These are phyloP conservation scores for Collichthys lucidus DNA, from an alignment of 2,113 vertebrate genomes.

Conservation along the genomic window DNA sequence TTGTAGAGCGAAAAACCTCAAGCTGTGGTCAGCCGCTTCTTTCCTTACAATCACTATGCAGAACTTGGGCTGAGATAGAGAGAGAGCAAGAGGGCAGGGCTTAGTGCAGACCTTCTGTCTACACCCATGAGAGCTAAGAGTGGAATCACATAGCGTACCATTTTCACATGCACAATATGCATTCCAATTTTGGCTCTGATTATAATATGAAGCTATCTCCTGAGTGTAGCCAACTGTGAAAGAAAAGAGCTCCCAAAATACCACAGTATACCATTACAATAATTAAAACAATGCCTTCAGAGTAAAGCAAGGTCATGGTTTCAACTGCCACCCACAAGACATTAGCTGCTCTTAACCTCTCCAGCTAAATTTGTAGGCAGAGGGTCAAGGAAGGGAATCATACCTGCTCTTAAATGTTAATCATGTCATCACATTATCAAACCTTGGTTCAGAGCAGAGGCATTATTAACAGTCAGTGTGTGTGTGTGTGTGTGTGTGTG, in stretches of 20 bases:
- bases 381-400: not conserved
- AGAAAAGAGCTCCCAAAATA: constrained; percentile 21
- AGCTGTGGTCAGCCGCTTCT: constrained; percentile 16
- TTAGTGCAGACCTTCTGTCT: constrained; percentile 17
- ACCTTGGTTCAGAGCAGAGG: not conserved
- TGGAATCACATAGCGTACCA: constrained; percentile 17
- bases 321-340: constrained; percentile 21
- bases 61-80: not conserved
- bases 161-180: constrained; percentile 21
- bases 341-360: not conserved
- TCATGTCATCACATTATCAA: not conserved
- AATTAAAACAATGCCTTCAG: constrained; percentile 8
- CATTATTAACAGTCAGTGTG: not conserved
- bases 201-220: constrained; percentile 33
- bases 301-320: not conserved
- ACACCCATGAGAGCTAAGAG: constrained; percentile 16
- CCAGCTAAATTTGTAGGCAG: not conserved
- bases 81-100: constrained; percentile 16
- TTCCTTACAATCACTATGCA: not conserved
- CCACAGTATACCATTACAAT: not conserved
- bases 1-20: not conserved
- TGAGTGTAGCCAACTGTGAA: constrained; percentile 4
- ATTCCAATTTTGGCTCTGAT: constrained; percentile 13
- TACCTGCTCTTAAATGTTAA: not conserved
- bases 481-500: not conserved